Percentiles rank a stretch among this genome's conserved stretches.
phyloP scores from a whole-genome alignment of 2,113 vertebrate genomes.

The Cyphomyrus plagiostoma region DNA sequence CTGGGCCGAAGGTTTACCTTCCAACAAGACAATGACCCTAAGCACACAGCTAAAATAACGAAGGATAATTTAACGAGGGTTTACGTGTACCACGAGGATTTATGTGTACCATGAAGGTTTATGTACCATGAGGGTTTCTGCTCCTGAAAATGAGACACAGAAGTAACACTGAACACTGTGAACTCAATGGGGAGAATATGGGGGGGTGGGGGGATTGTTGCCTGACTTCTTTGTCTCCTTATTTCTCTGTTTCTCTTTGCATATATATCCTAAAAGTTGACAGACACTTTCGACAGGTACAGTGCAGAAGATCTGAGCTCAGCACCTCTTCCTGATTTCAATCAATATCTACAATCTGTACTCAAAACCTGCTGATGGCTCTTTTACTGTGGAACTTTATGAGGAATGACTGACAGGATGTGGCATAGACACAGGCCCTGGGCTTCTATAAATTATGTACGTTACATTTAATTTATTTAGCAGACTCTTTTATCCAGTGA shows the following conservation, averaged over 20 bases:
- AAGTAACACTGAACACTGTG: not conserved
- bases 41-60: too few relatives aligned
- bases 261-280: not conserved
- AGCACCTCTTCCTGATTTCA: not conserved
- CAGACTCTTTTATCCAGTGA: not conserved
- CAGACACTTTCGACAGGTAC: not conserved
- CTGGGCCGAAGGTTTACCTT: too few relatives aligned
- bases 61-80: too few relatives aligned
- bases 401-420: not conserved
- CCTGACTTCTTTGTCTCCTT: not conserved
- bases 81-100: too few relatives aligned
- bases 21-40: too few relatives aligned
- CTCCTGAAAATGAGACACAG: not conserved
- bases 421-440: not conserved
- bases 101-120: too few relatives aligned
- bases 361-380: not conserved
- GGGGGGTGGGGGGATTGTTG: not conserved
- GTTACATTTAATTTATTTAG: not conserved
- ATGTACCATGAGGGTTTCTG: not conserved
- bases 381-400: not conserved
- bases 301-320: not conserved
- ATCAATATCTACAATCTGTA: not conserved
- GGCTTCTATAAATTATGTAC: not conserved
- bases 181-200: not conserved
- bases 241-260: not conserved